These are phyloP conservation scores for Lampropteryx suffumata DNA, from an alignment of 2,888 invertebrate species.

Conservation along the genomic window DNA sequence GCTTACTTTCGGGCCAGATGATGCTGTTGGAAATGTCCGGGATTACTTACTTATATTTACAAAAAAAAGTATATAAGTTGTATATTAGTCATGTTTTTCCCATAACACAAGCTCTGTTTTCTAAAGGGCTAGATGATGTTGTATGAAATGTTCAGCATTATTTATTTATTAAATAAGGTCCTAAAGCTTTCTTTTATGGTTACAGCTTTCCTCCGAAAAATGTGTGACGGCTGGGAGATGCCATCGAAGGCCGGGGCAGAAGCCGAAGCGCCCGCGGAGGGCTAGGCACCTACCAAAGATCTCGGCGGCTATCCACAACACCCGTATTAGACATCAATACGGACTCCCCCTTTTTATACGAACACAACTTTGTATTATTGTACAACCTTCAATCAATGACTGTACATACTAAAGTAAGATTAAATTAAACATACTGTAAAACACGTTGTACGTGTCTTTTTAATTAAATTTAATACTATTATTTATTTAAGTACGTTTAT, in stretches of 20 bases:
- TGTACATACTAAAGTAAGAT: conserved; percentile 81
- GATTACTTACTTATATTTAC: no score
- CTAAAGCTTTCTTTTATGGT: conserved; percentile 25
- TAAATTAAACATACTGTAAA: conserved; percentile 77
- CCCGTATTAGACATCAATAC: conserved; percentile 71
- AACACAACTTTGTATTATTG: conserved; percentile 53
- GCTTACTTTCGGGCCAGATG: no score
- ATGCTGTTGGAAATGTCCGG: no score
- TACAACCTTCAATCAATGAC: conserved; percentile 73
- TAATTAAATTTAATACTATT: conserved; percentile 69
- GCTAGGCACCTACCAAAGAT: conserved; percentile 45
- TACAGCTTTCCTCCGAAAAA: conserved; percentile 93
- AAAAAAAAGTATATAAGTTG: no score
- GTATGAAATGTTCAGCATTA: no score
- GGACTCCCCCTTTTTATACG: conserved; percentile 78
- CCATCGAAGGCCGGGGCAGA: conserved; percentile 38
- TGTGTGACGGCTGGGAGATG: conserved; percentile 86
- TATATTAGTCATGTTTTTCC: no score
- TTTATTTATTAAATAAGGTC: no score
- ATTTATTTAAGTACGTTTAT: conserved; percentile 78
- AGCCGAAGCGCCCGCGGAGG: conserved; percentile 64
- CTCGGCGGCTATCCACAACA: conserved; percentile 39
- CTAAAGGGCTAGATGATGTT: no score
- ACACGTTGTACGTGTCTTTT: conserved; percentile 80
- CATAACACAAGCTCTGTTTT: no score